Base-by-base conservation (phyloP, 2,113 vertebrate genomes). In the Python bivittatus region DNA sequence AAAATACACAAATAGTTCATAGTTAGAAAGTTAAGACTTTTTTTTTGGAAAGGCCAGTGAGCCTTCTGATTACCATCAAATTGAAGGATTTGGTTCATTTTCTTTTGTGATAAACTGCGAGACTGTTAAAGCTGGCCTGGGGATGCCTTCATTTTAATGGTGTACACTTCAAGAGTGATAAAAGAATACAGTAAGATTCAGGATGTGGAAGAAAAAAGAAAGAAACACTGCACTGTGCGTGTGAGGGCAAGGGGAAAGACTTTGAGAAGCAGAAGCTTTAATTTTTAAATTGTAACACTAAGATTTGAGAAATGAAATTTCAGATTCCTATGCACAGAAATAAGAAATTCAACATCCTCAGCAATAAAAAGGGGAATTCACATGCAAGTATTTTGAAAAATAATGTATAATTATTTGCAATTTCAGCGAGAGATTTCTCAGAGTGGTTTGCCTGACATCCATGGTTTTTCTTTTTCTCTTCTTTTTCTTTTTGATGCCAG, bases 21-120 rank as follows among this genome's bases (percentile, higher is more conserved):
- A 0, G 88, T 48, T 64, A 83, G 94, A 60, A 95, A 92, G 88
- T 90, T 17, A 56, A 72, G 57, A 53, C 52, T 7, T 84, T 68
- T 53, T 90, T 84, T 29, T 4, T 25, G n/a, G 57, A 94, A 91
- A 84, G 29, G 42, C 29, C 85, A 84, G 64, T 56, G 68, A 84
- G 87, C 64, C n/a, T n/a, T 89, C 57, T 85, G 12, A 58, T 88
- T 92, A 91, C 90, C 94, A 60, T 95, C 94, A 96, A 96, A 94
- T 4, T 33, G 44, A 95, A 94, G 94, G 93, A 94, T 95, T 96
- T 23, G 92, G 95, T 96, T 96, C 89, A 88, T 25, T 42, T 88
- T 93, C 84, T 92, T 95, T 88, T 58, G 92, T 92, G 94, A 94
- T 89, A 93, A 96, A 95, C 79, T 88, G 33, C 64, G 92, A 92